Evolutionary conservation across 1,140 invertebrate genomes (phyloP), one percentile per base, ranked within the genome.

Genomic region (Halyomorpha halys): DNA sequence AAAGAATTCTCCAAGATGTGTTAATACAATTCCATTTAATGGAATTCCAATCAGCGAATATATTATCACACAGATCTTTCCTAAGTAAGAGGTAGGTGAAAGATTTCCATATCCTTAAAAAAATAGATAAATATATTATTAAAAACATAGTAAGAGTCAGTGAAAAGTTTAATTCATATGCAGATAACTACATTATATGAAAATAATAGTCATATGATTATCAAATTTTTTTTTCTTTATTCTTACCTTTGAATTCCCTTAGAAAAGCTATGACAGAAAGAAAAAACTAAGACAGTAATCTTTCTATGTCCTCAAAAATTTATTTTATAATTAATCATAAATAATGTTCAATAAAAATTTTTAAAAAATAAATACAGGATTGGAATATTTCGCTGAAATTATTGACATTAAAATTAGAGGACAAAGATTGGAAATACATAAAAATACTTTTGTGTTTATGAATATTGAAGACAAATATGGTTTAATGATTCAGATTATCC

Each of bases 1-100:
- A 71, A 91, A 93, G 72, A 86, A 90, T 70, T 89, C 86, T 59
- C 87, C 89, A 9, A 92, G 73, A 47, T 85, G 86, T 1, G 87
- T 81, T 19, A 93, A 80, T 13, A 93, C 78, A 60, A 95, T 91
- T 74, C 89, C 90, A 71, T 93, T 93, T 72, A 97, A 85, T 0
- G 95, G 95, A 66, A 97, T 95, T n/a, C 96, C 94, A 64, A 97
- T 83, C 18, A 97, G 76, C 0, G 86, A 91, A 73, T 97, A 98
- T 65, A 92, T 83, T 70, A 97, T 95, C 79, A 94, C 94, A 44
- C 96, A 79, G 59, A 94, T 85, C 65, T 90, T 83, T 16, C 90
- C 86, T 1, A 86, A 75, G 63, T 82, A 80, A 1, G 89, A 93
- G 13, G 91, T 92, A 0, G 94, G 90, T 0, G 90, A 83, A 69